Conservation (phyloP, 2,797 vertebrate genomes). For the Halcyon smyrnensis region DNA sequence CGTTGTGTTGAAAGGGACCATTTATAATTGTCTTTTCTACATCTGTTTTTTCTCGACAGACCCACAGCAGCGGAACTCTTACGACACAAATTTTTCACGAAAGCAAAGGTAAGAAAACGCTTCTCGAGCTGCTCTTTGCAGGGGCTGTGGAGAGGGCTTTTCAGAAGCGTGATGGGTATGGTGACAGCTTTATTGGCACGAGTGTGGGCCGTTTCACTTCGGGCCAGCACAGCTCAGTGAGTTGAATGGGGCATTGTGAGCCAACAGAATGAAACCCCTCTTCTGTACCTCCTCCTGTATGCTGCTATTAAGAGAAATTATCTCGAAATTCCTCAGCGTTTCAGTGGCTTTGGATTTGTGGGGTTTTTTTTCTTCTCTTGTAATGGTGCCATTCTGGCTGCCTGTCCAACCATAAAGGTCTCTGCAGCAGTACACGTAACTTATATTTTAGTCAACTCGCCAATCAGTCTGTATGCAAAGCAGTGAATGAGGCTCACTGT, state of each 20-base stretch:
- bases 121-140: background rate
- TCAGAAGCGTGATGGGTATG: background rate
- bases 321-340: background rate
- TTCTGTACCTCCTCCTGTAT: background rate
- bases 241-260: conserved; percentile 37
- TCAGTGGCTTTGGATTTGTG: background rate
- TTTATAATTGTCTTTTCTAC: conserved; percentile 30
- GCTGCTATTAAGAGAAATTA: conserved; percentile 12
- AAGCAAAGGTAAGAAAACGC: conserved; percentile 89
- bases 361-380: background rate
- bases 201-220: background rate
- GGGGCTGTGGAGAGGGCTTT: background rate
- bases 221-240: background rate
- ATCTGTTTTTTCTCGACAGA: conserved; percentile 81
- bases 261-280: background rate
- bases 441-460: background rate
- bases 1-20: conserved; percentile 15
- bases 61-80: conserved; percentile 94
- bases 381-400: conserved; percentile 10
- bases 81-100: conserved; percentile 98
- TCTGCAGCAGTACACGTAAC: background rate
- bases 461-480: background rate
- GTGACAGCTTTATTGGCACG: background rate
- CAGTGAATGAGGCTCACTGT: background rate
- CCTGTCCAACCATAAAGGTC: background rate